Base-by-base conservation (phyloP, 1,140 invertebrate species). In the Macrocentrus cingulum region DNA sequence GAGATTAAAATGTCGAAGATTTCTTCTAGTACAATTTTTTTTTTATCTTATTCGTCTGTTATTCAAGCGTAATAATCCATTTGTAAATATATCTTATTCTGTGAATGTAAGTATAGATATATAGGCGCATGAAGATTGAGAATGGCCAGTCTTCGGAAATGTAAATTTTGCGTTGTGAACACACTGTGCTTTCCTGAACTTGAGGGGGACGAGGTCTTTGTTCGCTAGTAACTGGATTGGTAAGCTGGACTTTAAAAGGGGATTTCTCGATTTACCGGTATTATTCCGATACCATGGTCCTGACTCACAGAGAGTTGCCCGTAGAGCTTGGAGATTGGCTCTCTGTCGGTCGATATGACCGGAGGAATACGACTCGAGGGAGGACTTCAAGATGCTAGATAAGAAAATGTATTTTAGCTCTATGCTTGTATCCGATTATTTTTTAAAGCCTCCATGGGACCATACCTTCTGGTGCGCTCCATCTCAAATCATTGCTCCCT, bases 211-310 rank as follows among this genome's bases (percentile, higher is more conserved):
- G 22, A 20, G 41, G 23, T 45, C 53, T 55, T 55, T 55, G 53
- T 55, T 55, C 53, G 53, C 53, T n/a, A 9, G 53, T 55, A 55
- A 55, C 53, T 55, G 53, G 39, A 55, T 55, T 45, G 53, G 53
- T 55, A 55, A 42, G 53, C 20, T 22, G 42, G 53, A 44, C 53
- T 55, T 46, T 42, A 46, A 45, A 45, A 45, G 53, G 39, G 16
- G 53, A 34, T 55, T 55, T 55, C 42, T 46, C 53, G 53, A 55
- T 55, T 55, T 55, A 55, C 53, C 25, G 53, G 53, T 45, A 55
- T 55, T 55, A 55, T 55, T 55, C 42, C 11, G 39, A 55, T 45
- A 55, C 41, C 23, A 6, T 44, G 16, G 18, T n/a, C 9, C 52
- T 29, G n/a, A 44, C 29, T 45, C 23, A 16, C 20, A 23, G 23